Conservation (phyloP, 2,113 vertebrate species). For the Phrynosoma blainvillii region DNA sequence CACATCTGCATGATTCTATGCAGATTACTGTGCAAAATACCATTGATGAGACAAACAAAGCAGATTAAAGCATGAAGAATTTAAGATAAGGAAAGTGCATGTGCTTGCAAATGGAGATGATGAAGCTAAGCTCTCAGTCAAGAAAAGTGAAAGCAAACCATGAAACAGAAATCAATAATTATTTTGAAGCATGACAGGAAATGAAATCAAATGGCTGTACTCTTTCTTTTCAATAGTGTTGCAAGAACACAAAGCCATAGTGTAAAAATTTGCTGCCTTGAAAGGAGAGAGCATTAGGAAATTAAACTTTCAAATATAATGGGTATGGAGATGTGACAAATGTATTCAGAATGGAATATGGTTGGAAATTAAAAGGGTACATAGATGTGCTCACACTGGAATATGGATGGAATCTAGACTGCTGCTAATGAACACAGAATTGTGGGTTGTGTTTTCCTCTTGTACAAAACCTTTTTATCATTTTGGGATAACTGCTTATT, state of each 20-base stretch:
- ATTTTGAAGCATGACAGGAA: conserved; percentile 51
- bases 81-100: conserved; percentile 63
- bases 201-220: conserved; percentile 6
- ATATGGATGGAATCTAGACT: not conserved
- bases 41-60: conserved; percentile 10
- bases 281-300: conserved; percentile 36
- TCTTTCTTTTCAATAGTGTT: rapidly evolving
- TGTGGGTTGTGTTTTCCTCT: not conserved
- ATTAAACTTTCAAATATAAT: conserved; percentile 19
- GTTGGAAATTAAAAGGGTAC: not conserved
- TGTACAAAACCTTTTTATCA: not conserved
- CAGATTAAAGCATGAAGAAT: conserved; percentile 50
- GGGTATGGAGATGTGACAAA: conserved; percentile 1
- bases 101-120: conserved; percentile 21
- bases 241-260: conserved; percentile 34
- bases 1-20: conserved; percentile 34
- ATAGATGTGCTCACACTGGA: conserved; percentile 1
- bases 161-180: conserved; percentile 33
- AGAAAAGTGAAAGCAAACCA: conserved; percentile 17
- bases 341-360: not conserved
- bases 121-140: conserved; percentile 34
- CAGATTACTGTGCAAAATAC: conserved; percentile 36
- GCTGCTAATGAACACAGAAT: not conserved
- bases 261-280: conserved; percentile 30
- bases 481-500: not conserved